These are phyloP conservation scores for Chironomus tentans DNA, from an alignment of 2,888 invertebrate species.

Conservation along the genomic window DNA sequence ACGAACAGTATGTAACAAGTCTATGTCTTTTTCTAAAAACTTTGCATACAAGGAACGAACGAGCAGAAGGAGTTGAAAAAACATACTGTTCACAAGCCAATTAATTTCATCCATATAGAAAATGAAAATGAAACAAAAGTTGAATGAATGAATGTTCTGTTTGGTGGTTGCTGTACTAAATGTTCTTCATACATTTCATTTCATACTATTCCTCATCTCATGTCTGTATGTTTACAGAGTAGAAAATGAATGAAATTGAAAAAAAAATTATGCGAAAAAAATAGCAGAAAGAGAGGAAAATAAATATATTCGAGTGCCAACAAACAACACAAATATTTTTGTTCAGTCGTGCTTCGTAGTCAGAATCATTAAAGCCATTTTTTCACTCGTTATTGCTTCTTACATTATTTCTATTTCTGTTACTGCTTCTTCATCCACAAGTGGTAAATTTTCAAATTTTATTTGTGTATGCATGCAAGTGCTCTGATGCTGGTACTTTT, in stretches of 20 bases:
- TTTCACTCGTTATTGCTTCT: neutral
- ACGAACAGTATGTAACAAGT: too few relatives aligned
- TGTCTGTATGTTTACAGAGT: neutral
- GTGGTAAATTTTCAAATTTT: slow-evolving; percentile 20
- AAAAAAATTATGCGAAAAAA: neutral
- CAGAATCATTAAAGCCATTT: slow-evolving; percentile 14
- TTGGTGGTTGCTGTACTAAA: neutral
- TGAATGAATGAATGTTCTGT: neutral
- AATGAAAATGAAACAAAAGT: neutral
- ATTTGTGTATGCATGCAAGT: slow-evolving; percentile 6
- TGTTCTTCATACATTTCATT: too few relatives aligned
- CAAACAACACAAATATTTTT: slow-evolving; percentile 12
- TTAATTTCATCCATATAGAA: slow-evolving; percentile 13
- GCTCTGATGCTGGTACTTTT: neutral
- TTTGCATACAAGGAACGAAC: neutral
- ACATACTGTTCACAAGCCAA: slow-evolving; percentile 24
- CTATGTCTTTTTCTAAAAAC: too few relatives aligned
- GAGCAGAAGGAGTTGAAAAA: neutral
- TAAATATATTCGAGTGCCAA: neutral
- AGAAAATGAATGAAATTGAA: neutral
- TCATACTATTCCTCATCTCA: neutral
- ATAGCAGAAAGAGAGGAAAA: neutral
- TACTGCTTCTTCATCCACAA: slow-evolving; percentile 4
- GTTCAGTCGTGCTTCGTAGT: slow-evolving; percentile 2
- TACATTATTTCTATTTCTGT: neutral